These are phyloP conservation scores for Sarotherodon lohbergeri DNA, from an alignment of 2,113 vertebrate species.

Conservation along the genomic window DNA sequence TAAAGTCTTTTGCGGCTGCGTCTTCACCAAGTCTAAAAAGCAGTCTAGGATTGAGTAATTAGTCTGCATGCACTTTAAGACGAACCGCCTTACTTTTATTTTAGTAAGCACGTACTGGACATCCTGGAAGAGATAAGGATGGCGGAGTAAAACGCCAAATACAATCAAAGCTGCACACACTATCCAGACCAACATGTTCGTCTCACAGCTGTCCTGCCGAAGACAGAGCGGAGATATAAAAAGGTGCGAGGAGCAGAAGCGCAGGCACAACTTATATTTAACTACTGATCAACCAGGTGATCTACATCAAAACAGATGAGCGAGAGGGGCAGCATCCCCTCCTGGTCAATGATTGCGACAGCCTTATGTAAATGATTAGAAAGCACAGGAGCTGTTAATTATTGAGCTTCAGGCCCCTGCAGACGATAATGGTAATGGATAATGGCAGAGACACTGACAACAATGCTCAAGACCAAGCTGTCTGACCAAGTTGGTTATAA, in stretches of 20 bases:
- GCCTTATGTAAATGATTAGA: neutral
- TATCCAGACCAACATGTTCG: neutral
- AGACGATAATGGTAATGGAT: neutral
- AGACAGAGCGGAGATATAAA: neutral
- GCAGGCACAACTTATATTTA: neutral
- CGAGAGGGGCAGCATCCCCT: neutral
- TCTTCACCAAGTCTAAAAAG: slow-evolving; percentile 53
- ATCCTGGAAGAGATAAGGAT: slow-evolving; percentile 57
- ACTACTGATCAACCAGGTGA: neutral
- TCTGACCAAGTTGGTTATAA: too few species aligned
- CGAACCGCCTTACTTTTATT: accelerated
- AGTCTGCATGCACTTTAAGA: neutral
- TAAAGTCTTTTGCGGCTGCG: slow-evolving; percentile 59
- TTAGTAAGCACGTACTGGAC: neutral
- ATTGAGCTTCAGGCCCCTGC: neutral
- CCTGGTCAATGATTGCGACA: neutral
- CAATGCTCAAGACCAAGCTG: neutral
- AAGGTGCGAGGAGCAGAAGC: neutral
- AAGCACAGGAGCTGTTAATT: neutral
- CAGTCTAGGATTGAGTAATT: slow-evolving; percentile 58
- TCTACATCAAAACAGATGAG: neutral
- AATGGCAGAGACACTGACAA: neutral
- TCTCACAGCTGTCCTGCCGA: neutral
- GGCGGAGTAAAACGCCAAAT: neutral
- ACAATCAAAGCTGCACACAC: neutral